phyloP scores from a whole-genome alignment of 2,888 invertebrate species.

The Ichneumon xanthorius region DNA sequence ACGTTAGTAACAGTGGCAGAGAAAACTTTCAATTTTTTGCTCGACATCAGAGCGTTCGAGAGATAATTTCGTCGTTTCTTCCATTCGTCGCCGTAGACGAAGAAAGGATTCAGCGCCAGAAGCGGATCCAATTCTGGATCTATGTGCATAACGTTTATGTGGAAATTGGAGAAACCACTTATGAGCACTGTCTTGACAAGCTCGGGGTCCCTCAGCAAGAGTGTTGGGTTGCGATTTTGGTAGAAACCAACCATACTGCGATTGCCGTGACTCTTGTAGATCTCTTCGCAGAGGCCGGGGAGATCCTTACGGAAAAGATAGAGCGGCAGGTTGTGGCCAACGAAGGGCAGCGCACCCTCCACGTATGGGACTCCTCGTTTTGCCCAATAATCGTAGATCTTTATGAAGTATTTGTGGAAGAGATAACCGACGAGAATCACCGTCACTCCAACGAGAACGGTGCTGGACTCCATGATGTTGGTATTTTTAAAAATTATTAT shows the following conservation, averaged over 20 bases:
- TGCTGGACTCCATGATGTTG: not conserved
- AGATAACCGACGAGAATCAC: conserved; percentile 31
- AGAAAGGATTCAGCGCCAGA: conserved; percentile 77
- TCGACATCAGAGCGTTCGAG: conserved; percentile 49
- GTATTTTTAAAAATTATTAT: not conserved
- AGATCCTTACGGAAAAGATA: conserved; percentile 40
- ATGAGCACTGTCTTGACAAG: conserved; percentile 75
- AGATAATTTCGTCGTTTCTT: conserved; percentile 58
- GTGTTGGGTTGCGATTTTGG: conserved; percentile 66
- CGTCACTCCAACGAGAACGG: conserved; percentile 2
- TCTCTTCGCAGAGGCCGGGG: conserved; percentile 20
- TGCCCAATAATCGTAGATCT: conserved; percentile 66
- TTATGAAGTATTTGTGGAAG: conserved; percentile 59
- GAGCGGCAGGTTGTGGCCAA: conserved; percentile 71
- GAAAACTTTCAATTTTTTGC: conserved; percentile 70
- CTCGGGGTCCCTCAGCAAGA: conserved; percentile 76
- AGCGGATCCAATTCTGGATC: conserved; percentile 73
- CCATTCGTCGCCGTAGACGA: conserved; percentile 75
- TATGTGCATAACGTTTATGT: conserved; percentile 66
- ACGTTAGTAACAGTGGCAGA: conserved; percentile 71
- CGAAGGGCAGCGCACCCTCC: conserved; percentile 61
- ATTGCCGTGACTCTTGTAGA: conserved; percentile 66
- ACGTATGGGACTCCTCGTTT: conserved; percentile 66
- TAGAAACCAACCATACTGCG: conserved; percentile 76
- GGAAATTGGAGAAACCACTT: conserved; percentile 76